phyloP scores from a whole-genome alignment of 2,113 vertebrate genomes.

The Nothoprocta perdicaria region DNA sequence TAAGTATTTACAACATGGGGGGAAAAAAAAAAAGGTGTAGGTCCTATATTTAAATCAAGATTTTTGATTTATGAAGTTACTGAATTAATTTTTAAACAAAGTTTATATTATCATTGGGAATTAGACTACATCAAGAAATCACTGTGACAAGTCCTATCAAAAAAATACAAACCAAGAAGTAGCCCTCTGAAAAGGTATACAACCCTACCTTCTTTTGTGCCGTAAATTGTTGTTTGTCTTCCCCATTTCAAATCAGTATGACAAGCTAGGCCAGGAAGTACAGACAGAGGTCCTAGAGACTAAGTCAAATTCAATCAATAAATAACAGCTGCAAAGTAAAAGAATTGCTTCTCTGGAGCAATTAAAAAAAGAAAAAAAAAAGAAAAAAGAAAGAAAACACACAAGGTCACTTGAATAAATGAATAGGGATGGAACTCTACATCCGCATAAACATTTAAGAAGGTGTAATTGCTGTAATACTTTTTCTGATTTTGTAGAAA shows the following conservation, averaged over 20 bases:
- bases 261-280: not conserved
- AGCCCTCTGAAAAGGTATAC: not conserved
- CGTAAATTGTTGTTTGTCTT: not conserved
- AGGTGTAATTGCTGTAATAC: not conserved
- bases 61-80: not conserved
- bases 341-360: not conserved
- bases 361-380: not conserved
- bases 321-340: not conserved
- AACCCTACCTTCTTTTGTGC: not conserved
- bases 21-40: not conserved
- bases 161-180: not conserved
- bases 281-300: not conserved
- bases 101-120: not conserved
- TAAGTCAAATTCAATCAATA: not conserved
- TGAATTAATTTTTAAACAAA: not conserved
- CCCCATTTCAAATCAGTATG: not conserved
- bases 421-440: not conserved
- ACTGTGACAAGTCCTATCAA: not conserved
- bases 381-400: not conserved
- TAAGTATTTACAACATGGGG: not conserved
- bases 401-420: not conserved
- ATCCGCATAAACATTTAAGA: not conserved
- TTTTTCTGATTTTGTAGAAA: not conserved
- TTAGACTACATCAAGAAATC: not conserved
- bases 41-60: not conserved